Evolutionary conservation across 2,797 vertebrate species (phyloP).

Genomic region (Brachyalestes nurse): DNA sequence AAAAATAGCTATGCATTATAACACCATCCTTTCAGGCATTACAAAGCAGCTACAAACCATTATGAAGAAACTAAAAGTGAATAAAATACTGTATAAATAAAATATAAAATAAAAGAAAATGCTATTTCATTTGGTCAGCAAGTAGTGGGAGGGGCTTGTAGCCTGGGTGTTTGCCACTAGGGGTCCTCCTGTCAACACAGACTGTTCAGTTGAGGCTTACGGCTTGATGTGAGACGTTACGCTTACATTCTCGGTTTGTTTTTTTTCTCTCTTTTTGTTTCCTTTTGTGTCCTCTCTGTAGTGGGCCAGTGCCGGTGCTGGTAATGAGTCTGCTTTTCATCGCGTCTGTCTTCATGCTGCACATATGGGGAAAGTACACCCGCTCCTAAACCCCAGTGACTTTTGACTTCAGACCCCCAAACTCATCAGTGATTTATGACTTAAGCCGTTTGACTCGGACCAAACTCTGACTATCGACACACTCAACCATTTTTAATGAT

Average conservation of each 20-base stretch:
- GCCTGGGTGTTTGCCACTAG: constrained; percentile 42
- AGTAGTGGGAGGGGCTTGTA: not conserved
- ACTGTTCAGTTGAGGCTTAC: not conserved
- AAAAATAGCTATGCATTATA: not conserved
- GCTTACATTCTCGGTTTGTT: constrained; percentile 10
- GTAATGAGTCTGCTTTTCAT: constrained; percentile 99
- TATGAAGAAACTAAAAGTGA: not conserved
- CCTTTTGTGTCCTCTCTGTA: constrained; percentile 68
- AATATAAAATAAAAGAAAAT: not conserved
- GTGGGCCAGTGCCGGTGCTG: constrained; percentile 96
- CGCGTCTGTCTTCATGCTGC: constrained; percentile 99
- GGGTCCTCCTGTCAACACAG: constrained; percentile 40
- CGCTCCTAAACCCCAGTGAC: constrained; percentile 84
- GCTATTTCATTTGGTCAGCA: not conserved
- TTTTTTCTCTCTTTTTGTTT: not conserved
- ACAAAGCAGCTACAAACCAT: not conserved
- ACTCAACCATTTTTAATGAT: constrained; percentile 42
- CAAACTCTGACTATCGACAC: constrained; percentile 78
- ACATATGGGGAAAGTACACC: constrained; percentile 99
- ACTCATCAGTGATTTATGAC: constrained; percentile 63
- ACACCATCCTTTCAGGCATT: too few relatives aligned
- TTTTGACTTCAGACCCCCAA: constrained; percentile 54
- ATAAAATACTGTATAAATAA: not conserved
- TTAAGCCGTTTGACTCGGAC: constrained; percentile 83
- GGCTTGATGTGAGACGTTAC: not conserved